Conservation (phyloP, 2,113 vertebrate species). For the Muntiacus reevesi region DNA sequence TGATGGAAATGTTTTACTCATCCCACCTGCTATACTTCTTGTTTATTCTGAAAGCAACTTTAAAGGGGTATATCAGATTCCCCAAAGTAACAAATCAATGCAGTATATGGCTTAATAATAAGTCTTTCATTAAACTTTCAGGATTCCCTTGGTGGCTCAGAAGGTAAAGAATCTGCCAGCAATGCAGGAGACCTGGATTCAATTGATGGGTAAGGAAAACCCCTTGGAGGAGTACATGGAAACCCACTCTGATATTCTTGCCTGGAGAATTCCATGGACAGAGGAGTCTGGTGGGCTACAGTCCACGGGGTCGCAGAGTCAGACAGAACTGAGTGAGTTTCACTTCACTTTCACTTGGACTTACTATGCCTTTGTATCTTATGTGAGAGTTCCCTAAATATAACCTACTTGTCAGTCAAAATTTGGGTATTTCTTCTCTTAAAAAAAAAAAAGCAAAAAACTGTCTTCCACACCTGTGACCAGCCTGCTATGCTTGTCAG, state of each 20-base stretch:
- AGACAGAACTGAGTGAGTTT: neutral
- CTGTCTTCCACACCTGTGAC: conserved; percentile 50
- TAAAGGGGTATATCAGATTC: neutral
- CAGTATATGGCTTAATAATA: neutral
- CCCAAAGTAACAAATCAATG: neutral
- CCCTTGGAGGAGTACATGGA: neutral
- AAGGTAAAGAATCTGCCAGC: neutral
- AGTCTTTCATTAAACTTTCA: neutral
- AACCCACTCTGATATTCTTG: neutral
- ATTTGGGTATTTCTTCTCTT: neutral
- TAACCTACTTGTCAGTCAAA: neutral
- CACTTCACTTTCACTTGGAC: neutral
- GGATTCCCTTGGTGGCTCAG: neutral
- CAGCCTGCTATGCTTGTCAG: conserved; percentile 64
- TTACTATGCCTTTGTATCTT: neutral
- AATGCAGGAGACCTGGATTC: neutral
- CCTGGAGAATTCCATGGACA: neutral
- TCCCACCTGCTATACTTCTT: neutral
- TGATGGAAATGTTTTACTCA: neutral
- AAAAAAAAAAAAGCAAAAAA: neutral
- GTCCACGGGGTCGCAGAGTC: neutral
- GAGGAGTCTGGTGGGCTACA: neutral
- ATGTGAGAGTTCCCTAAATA: neutral
- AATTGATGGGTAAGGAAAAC: neutral
- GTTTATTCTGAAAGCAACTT: neutral